Conservation (phyloP, 2,888 invertebrate species). For the Argyresthia albistria region DNA sequence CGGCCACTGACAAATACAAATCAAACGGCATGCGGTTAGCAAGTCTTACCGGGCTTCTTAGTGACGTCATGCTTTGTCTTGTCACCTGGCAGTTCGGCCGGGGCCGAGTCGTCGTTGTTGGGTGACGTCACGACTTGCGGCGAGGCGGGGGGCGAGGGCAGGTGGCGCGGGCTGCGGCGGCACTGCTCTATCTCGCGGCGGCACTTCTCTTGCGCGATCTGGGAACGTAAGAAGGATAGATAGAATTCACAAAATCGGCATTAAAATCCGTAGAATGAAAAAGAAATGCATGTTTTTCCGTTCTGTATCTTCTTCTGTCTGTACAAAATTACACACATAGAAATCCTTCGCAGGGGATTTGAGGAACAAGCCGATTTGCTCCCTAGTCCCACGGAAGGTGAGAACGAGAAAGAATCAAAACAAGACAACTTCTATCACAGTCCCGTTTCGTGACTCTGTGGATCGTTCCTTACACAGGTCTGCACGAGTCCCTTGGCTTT, state of each 20-base stretch:
- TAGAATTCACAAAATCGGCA: too few relatives aligned
- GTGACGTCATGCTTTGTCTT: constrained; percentile 36
- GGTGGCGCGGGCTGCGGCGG: constrained; percentile 17
- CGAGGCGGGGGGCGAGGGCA: not conserved
- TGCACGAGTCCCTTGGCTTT: constrained; percentile 81
- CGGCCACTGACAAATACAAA: too few relatives aligned
- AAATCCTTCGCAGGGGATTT: too few relatives aligned
- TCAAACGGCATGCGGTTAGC: constrained; percentile 52
- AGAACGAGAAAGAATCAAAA: too few relatives aligned
- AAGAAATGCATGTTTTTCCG: too few relatives aligned
- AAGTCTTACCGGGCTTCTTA: constrained; percentile 54
- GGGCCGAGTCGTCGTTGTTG: constrained; percentile 13
- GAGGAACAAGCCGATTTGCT: too few relatives aligned
- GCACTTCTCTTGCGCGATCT: constrained; percentile 59
- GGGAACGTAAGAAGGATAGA: not conserved
- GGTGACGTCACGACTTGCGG: constrained; percentile 1
- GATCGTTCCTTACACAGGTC: constrained; percentile 77
- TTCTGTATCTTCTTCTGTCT: too few relatives aligned
- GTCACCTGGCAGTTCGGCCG: constrained; percentile 36
- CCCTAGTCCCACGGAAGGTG: too few relatives aligned
- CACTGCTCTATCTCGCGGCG: constrained; percentile 55
- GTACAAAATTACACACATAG: too few relatives aligned
- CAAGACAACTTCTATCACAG: too few relatives aligned
- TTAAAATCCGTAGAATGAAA: too few relatives aligned
- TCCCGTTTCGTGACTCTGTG: too few relatives aligned